Evolutionary conservation across 2,888 invertebrate species (phyloP).

Genomic region (Dryomyza anilis): DNA sequence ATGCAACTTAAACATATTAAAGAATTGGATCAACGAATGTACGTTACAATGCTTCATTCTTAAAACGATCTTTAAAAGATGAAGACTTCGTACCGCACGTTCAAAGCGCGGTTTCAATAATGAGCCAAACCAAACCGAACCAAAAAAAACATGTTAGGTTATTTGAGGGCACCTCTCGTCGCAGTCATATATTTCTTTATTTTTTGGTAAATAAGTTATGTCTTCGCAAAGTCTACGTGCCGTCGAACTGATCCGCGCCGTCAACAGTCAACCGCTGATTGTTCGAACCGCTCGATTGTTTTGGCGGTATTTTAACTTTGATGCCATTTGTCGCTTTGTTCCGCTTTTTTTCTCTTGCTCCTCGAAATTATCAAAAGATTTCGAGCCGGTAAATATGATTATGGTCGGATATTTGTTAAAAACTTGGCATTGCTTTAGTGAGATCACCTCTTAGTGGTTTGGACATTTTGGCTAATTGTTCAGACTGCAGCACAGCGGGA

Average conservation of each 20-base stretch:
- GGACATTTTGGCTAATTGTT: slow-evolving; percentile 12
- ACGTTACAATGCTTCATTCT: too few relatives aligned
- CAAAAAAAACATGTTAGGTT: slow-evolving; percentile 37
- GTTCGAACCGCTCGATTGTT: not conserved
- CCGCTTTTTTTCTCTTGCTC: slow-evolving; percentile 21
- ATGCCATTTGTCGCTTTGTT: slow-evolving; percentile 33
- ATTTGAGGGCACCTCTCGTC: slow-evolving; percentile 37
- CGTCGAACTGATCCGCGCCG: not conserved
- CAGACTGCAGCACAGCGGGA: not conserved
- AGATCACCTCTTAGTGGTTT: slow-evolving; percentile 1
- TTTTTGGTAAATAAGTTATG: slow-evolving; percentile 16
- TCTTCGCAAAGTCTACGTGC: not conserved
- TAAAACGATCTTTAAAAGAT: too few relatives aligned
- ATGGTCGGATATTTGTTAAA: too few relatives aligned
- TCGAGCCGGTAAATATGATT: too few relatives aligned
- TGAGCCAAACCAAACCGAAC: too few relatives aligned
- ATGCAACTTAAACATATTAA: too few relatives aligned
- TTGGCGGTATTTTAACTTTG: slow-evolving; percentile 36
- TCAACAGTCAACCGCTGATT: not conserved
- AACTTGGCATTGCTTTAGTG: slow-evolving; percentile 15
- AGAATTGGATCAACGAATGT: too few relatives aligned
- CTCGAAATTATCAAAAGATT: not conserved
- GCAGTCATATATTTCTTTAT: not conserved
- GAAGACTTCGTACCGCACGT: too few relatives aligned
- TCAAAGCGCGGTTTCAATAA: too few relatives aligned